Evolutionary conservation across 2,888 invertebrate species (phyloP).

Genomic region (Pterostichus niger): DNA sequence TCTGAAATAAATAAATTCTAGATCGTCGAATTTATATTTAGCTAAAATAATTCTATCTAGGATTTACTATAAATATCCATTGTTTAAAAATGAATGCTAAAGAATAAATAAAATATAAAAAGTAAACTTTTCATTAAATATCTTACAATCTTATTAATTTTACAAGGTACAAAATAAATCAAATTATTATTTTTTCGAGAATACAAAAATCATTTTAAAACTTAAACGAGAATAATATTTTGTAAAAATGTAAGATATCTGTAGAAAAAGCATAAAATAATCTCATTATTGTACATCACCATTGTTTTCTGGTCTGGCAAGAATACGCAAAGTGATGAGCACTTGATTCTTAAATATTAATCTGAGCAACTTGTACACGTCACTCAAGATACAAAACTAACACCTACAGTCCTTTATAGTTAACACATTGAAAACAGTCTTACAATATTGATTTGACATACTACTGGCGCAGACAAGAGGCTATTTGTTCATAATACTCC

Average conservation of each 20-base stretch:
- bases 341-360: slow-evolving; percentile 45
- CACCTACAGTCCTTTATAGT: slow-evolving; percentile 62
- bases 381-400: slow-evolving; percentile 63
- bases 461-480: slow-evolving; percentile 64
- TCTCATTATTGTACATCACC: slow-evolving; percentile 50
- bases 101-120: slow-evolving; percentile 48
- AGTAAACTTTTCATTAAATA: neutral
- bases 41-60: slow-evolving; percentile 5
- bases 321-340: slow-evolving; percentile 32
- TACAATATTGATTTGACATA: slow-evolving; percentile 64
- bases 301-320: slow-evolving; percentile 24
- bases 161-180: too few relatives aligned
- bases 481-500: slow-evolving; percentile 63
- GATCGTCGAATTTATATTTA: too few relatives aligned
- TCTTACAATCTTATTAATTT: neutral
- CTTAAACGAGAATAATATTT: neutral
- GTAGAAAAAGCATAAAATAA: slow-evolving; percentile 48
- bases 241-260: slow-evolving; percentile 24
- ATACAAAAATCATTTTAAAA: neutral
- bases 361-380: slow-evolving; percentile 45
- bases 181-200: neutral
- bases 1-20: too few relatives aligned
- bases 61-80: slow-evolving; percentile 13
- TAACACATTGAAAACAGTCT: slow-evolving; percentile 67
- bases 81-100: neutral